These are phyloP conservation scores for Calameuta filiformis DNA, from an alignment of 2,888 invertebrate species.

Conservation along the genomic window DNA sequence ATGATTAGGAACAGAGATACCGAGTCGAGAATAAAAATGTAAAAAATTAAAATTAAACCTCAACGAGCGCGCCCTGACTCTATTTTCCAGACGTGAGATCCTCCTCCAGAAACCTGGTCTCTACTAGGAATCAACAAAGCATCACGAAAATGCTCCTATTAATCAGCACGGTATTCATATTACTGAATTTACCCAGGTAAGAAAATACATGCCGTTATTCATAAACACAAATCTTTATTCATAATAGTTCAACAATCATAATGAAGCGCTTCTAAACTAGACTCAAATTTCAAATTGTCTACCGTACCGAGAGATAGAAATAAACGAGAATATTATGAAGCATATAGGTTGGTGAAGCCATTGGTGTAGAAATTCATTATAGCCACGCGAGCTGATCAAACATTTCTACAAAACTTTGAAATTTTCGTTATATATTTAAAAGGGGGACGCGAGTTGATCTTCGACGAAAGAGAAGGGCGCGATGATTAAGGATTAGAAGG, in stretches of 20 bases:
- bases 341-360: not conserved
- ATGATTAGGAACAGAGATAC: not conserved
- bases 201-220: slow-evolving; percentile 11
- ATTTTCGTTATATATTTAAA: not conserved
- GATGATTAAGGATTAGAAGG: no score
- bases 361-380: not conserved
- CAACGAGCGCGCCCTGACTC: slow-evolving; percentile 19
- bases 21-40: not conserved
- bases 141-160: slow-evolving; percentile 76
- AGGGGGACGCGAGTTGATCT: not conserved
- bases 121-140: slow-evolving; percentile 69
- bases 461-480: not conserved
- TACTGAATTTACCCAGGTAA: slow-evolving; percentile 74
- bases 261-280: not conserved
- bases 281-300: not conserved
- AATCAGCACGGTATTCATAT: slow-evolving; percentile 74
- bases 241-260: not conserved
- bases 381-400: not conserved
- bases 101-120: slow-evolving; percentile 65
- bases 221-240: not conserved
- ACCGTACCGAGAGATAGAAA: not conserved
- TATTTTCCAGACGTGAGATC: slow-evolving; percentile 64
- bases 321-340: not conserved
- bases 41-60: not conserved
- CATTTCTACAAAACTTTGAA: not conserved